Evolutionary conservation across 1,140 invertebrate species (phyloP).

Genomic region (Ectropis grisescens): DNA sequence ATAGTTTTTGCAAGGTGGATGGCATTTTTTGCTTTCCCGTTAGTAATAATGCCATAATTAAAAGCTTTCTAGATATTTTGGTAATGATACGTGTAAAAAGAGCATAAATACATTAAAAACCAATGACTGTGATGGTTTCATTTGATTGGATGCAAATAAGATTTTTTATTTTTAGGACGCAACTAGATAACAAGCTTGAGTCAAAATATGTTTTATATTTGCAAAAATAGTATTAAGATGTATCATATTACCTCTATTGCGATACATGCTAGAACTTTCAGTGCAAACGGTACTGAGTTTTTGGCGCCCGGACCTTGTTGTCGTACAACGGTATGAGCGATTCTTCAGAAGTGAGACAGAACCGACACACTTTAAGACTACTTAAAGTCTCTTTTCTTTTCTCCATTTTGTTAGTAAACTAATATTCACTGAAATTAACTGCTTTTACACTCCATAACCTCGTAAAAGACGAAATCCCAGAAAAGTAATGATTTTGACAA

Average conservation of each 20-base stretch:
- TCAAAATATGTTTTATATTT: too few relatives aligned
- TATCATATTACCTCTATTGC: conserved; percentile 77
- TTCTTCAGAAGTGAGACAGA: conserved; percentile 75
- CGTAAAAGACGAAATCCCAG: conserved; percentile 8
- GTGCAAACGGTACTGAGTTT: conserved; percentile 72
- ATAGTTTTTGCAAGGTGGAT: too few relatives aligned
- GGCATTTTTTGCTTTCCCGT: too few relatives aligned
- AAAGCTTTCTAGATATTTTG: too few relatives aligned
- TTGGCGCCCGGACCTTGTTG: conserved; percentile 64
- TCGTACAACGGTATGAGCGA: conserved; percentile 77
- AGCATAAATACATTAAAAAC: too few relatives aligned
- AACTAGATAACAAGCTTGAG: too few relatives aligned
- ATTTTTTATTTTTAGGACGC: too few relatives aligned
- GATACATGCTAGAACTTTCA: conserved; percentile 82
- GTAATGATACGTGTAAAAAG: too few relatives aligned
- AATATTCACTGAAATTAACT: conserved; percentile 6
- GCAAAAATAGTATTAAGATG: too few relatives aligned
- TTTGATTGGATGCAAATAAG: too few relatives aligned
- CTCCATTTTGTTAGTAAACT: conserved; percentile 68
- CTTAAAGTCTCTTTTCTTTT: conserved; percentile 72
- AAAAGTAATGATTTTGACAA: conserved; percentile 1
- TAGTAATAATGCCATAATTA: too few relatives aligned
- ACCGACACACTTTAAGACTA: conserved; percentile 77
- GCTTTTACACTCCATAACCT: conserved; percentile 41
- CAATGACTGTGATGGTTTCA: too few relatives aligned